Evolutionary conservation across 2,797 vertebrate species (phyloP), one percentile per base, ranked within the genome.

Genomic region (Myotis myotis): DNA sequence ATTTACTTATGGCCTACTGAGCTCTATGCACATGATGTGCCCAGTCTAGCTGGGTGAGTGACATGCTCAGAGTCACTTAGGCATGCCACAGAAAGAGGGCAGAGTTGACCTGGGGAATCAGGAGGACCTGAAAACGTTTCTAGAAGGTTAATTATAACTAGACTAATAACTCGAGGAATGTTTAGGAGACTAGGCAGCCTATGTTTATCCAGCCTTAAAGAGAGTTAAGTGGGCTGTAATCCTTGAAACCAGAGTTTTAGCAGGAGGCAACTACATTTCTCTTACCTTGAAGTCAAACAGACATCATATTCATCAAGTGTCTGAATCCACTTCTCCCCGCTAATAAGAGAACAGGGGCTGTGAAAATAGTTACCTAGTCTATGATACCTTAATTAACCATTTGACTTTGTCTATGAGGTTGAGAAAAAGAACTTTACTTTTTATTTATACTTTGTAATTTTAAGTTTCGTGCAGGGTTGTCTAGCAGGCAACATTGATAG

Each of bases 131-230:
- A 93, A 92, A 55, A 88, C 5, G 25, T 80, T 72, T 87, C 92
- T 89, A 81, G 88, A 96, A 94, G 89, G 66, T 62, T 81, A 44
- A 81, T 1, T 87, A 36, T 51, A 89, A 93, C 64, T 64, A 93
- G 88, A 88, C 96, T 51, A 89, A 93, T 93, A 96, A 93, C 57
- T n/a, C 10, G 5, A 96, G 87, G 94, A 95, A 86, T 93, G 79
- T 95, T 97, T 84, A 87, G 91, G 78, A 94, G 91, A 76, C 62
- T 20, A 79, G 96, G 96, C 66, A 96, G 81, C 64, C 90, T 89
- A 2, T 95, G 95, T 96, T 97, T 96, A 95, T 66, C 60, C 87
- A 90, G 57, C 49, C 95, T 96, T 83, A 97, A 96, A 95, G 96
- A 93, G 87, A 95, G 93, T 94, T 90, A 92, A 90, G 85, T 95